Base-by-base conservation (phyloP, 2,797 vertebrate species). In the Halcyon chelicuti region DNA sequence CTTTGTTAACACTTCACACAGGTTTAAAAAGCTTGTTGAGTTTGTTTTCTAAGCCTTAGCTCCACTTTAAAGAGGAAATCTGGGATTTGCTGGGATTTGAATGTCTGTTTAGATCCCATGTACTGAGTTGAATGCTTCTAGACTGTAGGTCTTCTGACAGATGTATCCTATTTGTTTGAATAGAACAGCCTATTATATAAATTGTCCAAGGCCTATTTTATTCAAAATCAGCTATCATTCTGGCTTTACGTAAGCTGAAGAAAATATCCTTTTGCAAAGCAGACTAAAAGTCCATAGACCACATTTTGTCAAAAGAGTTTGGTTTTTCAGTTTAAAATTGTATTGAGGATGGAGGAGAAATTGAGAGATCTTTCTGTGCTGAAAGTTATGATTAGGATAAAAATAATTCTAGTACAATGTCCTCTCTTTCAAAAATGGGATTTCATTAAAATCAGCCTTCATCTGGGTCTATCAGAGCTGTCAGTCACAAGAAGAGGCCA, bases 371-470 rank as follows among this genome's bases (percentile, higher is more conserved):
- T 72, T 96, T 91, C 52, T 95, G 58, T 93, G 63, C 84, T 74
- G 77, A 37, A 91, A 90, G 71, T 85, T 95, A 76, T 90, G 80
- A 93, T 88, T 85, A 93, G 76, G 83, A 88, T 66, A 67, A 71
- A 94, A 93, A 73, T 82, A 93, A 88, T 88, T 91, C 79, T 55
- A 58, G 40, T 54, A 80, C 65, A 92, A 91, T 73, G 67, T 51
- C 76, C 35, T 94, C 40, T 18, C 44, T 39, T 76, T 88, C 79
- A 82, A 88, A 94, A 96, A 92, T 65, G 44, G 51, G 5, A 9
- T 90, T 96, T 92, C 85, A 93, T 93, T 94, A 94, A 93, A 93
- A 61, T 88, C n/a, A 76, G n/a, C 51, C 61, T 94, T 95, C 93
- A 92, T 51, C 85, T 66, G 58, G 78, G 47, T 58, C 68, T 91